Percentiles rank a stretch among this genome's conserved stretches.
Conservation (phyloP, 2,113 vertebrate species). For the Maccullochella peelii region DNA sequence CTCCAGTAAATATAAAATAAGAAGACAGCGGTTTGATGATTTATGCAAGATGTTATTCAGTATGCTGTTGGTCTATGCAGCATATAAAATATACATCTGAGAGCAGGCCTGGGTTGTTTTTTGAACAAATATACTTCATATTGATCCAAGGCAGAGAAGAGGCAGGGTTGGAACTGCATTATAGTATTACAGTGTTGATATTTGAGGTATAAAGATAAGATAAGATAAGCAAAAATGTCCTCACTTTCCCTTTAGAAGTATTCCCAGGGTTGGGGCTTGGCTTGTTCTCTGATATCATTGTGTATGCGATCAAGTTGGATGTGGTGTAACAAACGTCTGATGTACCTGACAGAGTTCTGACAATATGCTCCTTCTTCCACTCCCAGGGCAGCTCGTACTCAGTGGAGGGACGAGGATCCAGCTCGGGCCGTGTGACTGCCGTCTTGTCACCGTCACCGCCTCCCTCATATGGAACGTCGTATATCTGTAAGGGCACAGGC, state of each 20-base stretch:
- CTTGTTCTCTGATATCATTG: neutral
- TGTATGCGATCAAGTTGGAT: neutral
- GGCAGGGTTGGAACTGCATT: neutral
- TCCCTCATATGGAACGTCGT: constrained; percentile 85
- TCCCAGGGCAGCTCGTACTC: constrained; percentile 94
- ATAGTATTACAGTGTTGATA: neutral
- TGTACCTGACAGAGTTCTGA: constrained; percentile 89
- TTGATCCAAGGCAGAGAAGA: constrained; percentile 10
- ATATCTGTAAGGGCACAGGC: constrained; percentile 80
- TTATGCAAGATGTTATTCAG: constrained; percentile 50
- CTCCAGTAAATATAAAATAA: constrained; percentile 49
- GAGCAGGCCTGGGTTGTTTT: constrained; percentile 19
- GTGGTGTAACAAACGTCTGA: neutral
- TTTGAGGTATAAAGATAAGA: neutral
- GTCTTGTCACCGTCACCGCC: constrained; percentile 53
- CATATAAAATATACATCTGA: constrained; percentile 71
- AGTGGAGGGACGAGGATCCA: constrained; percentile 82
- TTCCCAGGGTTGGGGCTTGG: neutral
- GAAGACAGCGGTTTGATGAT: constrained; percentile 64
- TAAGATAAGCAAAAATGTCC: neutral
- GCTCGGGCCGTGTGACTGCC: constrained; percentile 72
- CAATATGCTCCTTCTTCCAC: constrained; percentile 92
- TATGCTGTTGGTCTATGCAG: constrained; percentile 51
- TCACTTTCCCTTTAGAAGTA: neutral
- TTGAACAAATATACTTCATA: constrained; percentile 36